Evolutionary conservation across 2,113 vertebrate genomes (phyloP).

Genomic region (Pantherophis guttatus): DNA sequence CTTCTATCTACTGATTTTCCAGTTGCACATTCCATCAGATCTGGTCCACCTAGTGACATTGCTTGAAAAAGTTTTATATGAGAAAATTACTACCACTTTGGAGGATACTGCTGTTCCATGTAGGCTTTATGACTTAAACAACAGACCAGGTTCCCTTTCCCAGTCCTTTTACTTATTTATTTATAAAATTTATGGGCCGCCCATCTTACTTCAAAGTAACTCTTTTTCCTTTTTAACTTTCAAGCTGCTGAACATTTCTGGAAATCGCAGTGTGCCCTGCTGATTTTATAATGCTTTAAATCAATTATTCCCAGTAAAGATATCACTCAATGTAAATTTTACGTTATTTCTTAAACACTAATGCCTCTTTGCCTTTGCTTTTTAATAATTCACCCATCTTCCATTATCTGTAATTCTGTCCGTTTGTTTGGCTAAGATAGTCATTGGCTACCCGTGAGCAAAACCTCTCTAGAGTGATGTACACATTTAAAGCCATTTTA

Average conservation of each 20-base stretch:
- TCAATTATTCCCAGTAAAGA: neutral
- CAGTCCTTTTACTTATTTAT: neutral
- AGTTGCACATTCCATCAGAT: neutral
- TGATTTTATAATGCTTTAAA: neutral
- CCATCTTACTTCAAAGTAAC: neutral
- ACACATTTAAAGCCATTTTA: neutral
- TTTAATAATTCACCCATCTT: neutral
- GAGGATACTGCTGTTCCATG: neutral
- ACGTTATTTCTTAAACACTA: neutral
- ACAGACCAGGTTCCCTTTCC: neutral
- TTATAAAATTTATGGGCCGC: neutral
- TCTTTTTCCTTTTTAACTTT: neutral
- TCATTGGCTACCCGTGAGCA: neutral
- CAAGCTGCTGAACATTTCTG: neutral
- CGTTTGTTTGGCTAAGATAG: neutral
- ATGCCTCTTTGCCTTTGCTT: neutral
- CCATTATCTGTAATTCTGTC: neutral
- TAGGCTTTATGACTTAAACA: neutral
- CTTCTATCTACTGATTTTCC: neutral
- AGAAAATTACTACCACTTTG: neutral
- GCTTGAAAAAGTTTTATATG: neutral
- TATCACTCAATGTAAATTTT: neutral
- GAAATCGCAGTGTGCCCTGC: neutral
- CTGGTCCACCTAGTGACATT: neutral
- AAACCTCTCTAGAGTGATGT: neutral